A percentile compares a stretch with the other conserved stretches of the same genome.
Evolutionary conservation across 1,140 invertebrate genomes (phyloP).

Genomic region (Chironomus striatipennis): DNA sequence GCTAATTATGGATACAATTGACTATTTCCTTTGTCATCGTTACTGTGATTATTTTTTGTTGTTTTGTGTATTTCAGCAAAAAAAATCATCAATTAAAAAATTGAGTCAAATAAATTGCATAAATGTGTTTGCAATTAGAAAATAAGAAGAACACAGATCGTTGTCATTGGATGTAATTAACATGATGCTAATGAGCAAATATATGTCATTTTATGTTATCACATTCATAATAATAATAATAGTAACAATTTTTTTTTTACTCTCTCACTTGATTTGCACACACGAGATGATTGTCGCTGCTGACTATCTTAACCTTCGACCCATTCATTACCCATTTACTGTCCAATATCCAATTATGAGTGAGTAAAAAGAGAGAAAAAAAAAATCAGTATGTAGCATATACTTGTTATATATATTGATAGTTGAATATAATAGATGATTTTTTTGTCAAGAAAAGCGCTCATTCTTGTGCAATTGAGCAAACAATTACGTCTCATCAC

Average conservation of each 20-base stretch:
- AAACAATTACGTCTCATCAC: background rate
- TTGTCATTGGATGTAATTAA: background rate
- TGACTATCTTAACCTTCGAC: conserved; percentile 6
- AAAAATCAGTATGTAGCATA: background rate
- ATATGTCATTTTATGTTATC: conserved; percentile 12
- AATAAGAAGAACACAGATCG: no score
- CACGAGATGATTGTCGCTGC: background rate
- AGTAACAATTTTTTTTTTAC: no score
- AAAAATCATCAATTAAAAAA: conserved; percentile 2
- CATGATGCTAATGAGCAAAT: background rate
- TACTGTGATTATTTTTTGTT: background rate
- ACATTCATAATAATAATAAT: no score
- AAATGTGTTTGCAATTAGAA: background rate
- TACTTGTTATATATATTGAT: background rate
- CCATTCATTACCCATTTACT: background rate
- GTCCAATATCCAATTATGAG: background rate
- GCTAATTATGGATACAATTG: background rate
- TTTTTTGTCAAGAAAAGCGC: background rate
- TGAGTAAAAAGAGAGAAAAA: background rate
- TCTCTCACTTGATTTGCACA: background rate
- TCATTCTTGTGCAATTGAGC: background rate
- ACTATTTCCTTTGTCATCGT: background rate
- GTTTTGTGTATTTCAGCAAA: background rate
- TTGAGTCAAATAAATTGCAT: background rate
- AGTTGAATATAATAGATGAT: background rate